These are phyloP conservation scores for Antheraea pernyi DNA, from an alignment of 1,140 invertebrate genomes.

Conservation along the genomic window DNA sequence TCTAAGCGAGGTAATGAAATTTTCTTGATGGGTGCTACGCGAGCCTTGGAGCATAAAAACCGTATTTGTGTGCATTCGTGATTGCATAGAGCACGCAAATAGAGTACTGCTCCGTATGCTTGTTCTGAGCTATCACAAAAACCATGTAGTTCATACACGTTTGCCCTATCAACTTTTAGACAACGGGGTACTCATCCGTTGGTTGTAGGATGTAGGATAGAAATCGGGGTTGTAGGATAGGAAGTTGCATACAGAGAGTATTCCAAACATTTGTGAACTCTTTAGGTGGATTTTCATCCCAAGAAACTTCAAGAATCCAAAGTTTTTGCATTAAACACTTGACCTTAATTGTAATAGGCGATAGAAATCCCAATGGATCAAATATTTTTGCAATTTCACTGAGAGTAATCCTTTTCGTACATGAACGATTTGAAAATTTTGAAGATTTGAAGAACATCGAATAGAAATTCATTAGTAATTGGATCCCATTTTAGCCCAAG, in stretches of 20 bases:
- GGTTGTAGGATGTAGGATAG: too few species aligned
- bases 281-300: constrained; percentile 31
- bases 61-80: not conserved
- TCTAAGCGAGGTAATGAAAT: not conserved
- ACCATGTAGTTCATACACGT: constrained; percentile 37
- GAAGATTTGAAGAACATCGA: too few species aligned
- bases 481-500: constrained; percentile 11
- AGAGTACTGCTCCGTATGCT: constrained; percentile 43
- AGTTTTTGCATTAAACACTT: constrained; percentile 39
- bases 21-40: not conserved
- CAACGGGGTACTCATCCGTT: not conserved
- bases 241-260: not conserved
- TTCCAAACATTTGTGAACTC: constrained; percentile 7
- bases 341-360: constrained; percentile 26
- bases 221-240: not conserved
- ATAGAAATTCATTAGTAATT: not conserved
- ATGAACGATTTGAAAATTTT: not conserved
- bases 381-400: constrained; percentile 6
- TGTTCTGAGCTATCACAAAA: constrained; percentile 44
- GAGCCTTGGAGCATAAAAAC: not conserved
- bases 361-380: constrained; percentile 6
- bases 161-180: not conserved
- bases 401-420: constrained; percentile 6
- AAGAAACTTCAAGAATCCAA: constrained; percentile 31
- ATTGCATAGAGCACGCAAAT: constrained; percentile 30